Evolutionary conservation across 2,113 vertebrate genomes (phyloP).

Genomic region (Hylia prasina): DNA sequence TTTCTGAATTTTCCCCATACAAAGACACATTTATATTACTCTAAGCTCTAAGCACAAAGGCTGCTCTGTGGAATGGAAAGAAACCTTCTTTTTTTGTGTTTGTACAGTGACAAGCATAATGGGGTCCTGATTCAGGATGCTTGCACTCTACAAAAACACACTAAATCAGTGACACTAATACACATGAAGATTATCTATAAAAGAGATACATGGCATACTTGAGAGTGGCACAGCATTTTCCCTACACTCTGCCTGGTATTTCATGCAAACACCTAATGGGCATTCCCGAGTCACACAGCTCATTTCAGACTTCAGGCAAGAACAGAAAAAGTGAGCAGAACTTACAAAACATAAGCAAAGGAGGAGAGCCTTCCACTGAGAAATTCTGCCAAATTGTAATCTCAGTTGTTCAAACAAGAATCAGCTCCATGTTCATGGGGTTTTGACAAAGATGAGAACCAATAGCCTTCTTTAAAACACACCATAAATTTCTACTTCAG

Average conservation of each 20-base stretch:
- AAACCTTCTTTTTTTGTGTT: conserved; percentile 64
- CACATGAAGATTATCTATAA: conserved; percentile 24
- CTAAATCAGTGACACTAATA: conserved; percentile 50
- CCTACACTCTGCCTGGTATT: background rate
- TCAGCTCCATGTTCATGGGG: background rate
- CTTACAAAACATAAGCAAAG: background rate
- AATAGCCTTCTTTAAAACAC: background rate
- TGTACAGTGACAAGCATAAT: conserved; percentile 59
- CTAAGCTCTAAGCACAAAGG: conserved; percentile 58
- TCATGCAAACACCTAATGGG: background rate
- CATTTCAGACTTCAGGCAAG: background rate
- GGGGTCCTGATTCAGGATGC: conserved; percentile 61
- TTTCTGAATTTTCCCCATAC: conserved; percentile 60
- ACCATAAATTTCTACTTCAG: background rate
- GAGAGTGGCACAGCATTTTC: background rate
- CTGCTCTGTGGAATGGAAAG: conserved; percentile 55
- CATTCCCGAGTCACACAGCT: background rate
- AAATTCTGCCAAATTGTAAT: background rate
- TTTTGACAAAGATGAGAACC: background rate
- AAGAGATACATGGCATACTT: background rate
- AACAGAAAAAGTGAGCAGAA: background rate
- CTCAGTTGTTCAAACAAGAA: background rate
- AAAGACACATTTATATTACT: conserved; percentile 64
- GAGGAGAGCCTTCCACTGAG: background rate
- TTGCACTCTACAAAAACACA: conserved; percentile 51